phyloP scores from a whole-genome alignment of 2,888 invertebrate genomes.

The Euplexia lucipara region DNA sequence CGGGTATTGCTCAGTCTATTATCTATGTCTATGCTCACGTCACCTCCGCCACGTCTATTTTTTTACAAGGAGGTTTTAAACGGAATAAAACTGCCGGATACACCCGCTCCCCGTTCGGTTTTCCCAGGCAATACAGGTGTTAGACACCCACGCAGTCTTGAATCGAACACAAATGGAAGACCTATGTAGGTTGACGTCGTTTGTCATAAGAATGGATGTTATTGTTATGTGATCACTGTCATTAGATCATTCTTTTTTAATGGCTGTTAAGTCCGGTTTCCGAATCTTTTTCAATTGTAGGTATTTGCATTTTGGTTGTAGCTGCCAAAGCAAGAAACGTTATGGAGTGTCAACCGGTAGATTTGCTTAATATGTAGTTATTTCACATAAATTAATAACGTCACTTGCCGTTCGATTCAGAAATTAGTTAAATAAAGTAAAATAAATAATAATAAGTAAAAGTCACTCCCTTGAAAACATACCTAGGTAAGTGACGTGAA shows the following conservation, averaged over 20 bases:
- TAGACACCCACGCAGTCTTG: conserved; percentile 46
- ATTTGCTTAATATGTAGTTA: neutral
- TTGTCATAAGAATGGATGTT: conserved; percentile 46
- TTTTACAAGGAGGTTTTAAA: no score
- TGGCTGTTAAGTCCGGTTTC: conserved; percentile 9
- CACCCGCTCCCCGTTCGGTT: conserved; percentile 22
- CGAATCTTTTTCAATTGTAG: neutral
- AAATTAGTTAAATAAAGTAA: no score
- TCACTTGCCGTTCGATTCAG: no score
- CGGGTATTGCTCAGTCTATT: no score
- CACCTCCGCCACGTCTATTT: no score
- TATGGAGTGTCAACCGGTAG: neutral
- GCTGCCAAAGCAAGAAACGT: no score
- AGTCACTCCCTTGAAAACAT: no score
- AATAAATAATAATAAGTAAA: no score
- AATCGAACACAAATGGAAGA: conserved; percentile 47
- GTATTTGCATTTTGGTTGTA: no score
- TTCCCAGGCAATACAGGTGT: conserved; percentile 39
- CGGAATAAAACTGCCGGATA: no score
- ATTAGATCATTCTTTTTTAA: conserved; percentile 33
- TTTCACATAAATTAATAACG: neutral
- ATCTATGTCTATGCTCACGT: no score
- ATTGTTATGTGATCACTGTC: conserved; percentile 34
- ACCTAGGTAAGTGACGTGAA: no score
- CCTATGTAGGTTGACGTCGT: conserved; percentile 51